A percentile compares a stretch with the other conserved stretches of the same genome.
Conservation (phyloP, 2,113 vertebrate genomes). For the Sylvietta virens region DNA sequence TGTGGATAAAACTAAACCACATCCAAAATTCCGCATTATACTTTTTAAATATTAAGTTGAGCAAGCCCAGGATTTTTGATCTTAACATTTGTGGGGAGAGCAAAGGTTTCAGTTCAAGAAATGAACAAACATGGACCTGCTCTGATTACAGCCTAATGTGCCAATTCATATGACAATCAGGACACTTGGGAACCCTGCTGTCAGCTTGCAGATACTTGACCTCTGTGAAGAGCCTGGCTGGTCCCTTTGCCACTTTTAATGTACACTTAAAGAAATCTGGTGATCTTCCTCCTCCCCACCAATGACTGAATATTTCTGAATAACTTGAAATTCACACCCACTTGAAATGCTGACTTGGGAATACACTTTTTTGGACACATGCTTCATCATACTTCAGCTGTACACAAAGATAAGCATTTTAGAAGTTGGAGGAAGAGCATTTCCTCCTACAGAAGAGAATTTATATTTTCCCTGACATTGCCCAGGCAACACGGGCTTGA, state of each 20-base stretch:
- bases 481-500: conserved; percentile 62
- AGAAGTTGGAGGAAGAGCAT: conserved; percentile 45
- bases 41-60: not conserved
- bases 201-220: conserved; percentile 12
- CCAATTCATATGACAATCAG: not conserved
- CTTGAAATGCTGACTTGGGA: conserved; percentile 62
- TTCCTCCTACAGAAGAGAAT: conserved; percentile 58
- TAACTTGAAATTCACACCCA: conserved; percentile 54
- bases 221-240: conserved; percentile 4
- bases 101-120: not conserved
- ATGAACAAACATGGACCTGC: not conserved
- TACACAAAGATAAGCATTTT: conserved; percentile 49
- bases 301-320: conserved; percentile 13
- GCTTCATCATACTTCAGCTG: conserved; percentile 51
- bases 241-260: not conserved
- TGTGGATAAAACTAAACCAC: not conserved
- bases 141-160: not conserved
- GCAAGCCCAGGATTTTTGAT: not conserved
- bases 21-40: not conserved
- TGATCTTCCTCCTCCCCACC: not conserved
- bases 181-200: not conserved
- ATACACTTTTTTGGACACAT: conserved; percentile 46
- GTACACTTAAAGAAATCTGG: not conserved
- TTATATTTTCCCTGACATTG: conserved; percentile 68
- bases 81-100: not conserved